Conservation (phyloP, 2,888 invertebrate species). For the Camponotus fellah region DNA sequence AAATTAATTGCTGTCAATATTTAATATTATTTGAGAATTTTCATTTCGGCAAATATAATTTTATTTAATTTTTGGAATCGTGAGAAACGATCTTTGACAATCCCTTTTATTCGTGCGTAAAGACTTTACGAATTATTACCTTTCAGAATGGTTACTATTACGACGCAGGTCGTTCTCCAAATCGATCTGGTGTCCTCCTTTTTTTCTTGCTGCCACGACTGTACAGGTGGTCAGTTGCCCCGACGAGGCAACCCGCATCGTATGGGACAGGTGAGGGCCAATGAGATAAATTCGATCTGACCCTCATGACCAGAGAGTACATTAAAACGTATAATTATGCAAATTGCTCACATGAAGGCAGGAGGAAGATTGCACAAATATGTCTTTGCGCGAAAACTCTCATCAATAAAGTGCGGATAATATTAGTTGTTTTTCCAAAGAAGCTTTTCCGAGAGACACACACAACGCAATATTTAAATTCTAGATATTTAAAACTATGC, state of each 20-base stretch:
- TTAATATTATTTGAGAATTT: too few relatives aligned
- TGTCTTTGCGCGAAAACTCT: neutral
- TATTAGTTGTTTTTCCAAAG: neutral
- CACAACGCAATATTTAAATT: neutral
- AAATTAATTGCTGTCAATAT: too few relatives aligned
- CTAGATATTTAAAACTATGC: neutral
- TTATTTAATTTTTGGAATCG: too few relatives aligned
- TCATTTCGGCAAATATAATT: too few relatives aligned
- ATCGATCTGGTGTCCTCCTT: constrained; percentile 47
- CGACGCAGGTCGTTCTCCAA: constrained; percentile 19
- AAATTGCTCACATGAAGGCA: constrained; percentile 75
- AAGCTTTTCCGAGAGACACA: neutral
- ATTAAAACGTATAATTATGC: constrained; percentile 80
- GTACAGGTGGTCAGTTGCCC: constrained; percentile 84
- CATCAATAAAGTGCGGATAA: neutral
- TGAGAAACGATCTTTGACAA: too few relatives aligned
- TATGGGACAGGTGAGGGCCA: constrained; percentile 85
- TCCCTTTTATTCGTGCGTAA: too few relatives aligned
- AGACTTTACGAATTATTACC: too few relatives aligned
- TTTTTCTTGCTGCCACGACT: constrained; percentile 71
- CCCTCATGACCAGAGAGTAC: constrained; percentile 82
- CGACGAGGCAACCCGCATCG: constrained; percentile 82
- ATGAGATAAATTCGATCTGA: constrained; percentile 86
- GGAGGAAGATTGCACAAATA: constrained; percentile 64
- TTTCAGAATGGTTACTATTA: too few relatives aligned